Base-by-base conservation (phyloP, 1,140 invertebrate genomes). In the Calephelis nemesis region DNA sequence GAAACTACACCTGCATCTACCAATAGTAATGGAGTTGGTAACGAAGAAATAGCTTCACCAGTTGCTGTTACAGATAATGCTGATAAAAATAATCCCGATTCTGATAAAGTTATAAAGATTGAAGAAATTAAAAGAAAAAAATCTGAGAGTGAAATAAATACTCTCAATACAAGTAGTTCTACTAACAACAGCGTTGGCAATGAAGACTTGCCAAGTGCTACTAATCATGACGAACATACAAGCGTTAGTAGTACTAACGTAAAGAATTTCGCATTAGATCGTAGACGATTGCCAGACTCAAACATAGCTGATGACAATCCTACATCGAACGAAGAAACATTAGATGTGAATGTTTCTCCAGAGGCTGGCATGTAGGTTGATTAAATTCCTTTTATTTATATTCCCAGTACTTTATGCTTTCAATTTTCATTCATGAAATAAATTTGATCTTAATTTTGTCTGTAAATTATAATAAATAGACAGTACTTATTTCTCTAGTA, bases 1-100 rank as follows among this genome's bases (percentile, higher is more conserved):
- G 84, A 87, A 63, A 84, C 84, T 0, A 84, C 82, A n/a, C 81
- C 83, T 1, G 86, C 85, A 6, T 85, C 84, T n/a, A 91, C 85
- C 39, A 92, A 93, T 65, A 91, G 92, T 42, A 71, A 71, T 19
- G 67, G 68, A 39, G 67, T 49, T 5, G 71, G 72, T 40, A 68
- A 62, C 15, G 77, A 81, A 71, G 78, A 81, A 13, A 74, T 64
- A 47, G 50, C 74, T 62, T 47, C 75, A 12, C 65, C 75, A 7
- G 42, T 76, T 7, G 67, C 72, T 0, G 50, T 74, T 13, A 65
- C 65, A 50, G 74, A 73, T 13, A 81, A 75, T 62, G 49, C 69
- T 60, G 77, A 82, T 49, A 79, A 83, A 67, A 74, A 74, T 66
- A 71, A 68, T 39, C 50, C 73, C 15, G 48, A 71, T 7, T 72